A percentile compares a stretch with the other conserved stretches of the same genome.
phyloP scores from a whole-genome alignment of 2,888 invertebrate species.

The Boloria selene region DNA sequence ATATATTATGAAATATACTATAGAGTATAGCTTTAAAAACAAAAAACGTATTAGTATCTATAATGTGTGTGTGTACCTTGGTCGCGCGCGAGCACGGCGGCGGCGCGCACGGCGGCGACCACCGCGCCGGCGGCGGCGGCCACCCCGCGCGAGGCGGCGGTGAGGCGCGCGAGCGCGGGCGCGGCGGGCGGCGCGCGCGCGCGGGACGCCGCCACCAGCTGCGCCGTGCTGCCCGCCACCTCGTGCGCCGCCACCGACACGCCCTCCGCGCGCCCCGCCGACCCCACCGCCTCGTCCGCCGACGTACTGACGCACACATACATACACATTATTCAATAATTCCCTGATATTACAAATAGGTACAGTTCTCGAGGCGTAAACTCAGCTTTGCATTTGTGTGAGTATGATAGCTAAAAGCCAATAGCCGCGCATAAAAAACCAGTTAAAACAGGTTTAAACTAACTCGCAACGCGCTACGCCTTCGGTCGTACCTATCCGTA shows the following conservation, averaged over 20 bases:
- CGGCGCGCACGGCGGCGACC: constrained; percentile 96
- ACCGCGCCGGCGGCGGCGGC: constrained; percentile 95
- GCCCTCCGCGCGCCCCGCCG: constrained; percentile 93
- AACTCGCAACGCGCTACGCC: too few relatives aligned
- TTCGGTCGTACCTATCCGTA: too few relatives aligned
- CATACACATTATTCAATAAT: not conserved
- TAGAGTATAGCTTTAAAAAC: too few relatives aligned
- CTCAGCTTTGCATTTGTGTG: too few relatives aligned
- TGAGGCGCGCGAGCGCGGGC: constrained; percentile 89
- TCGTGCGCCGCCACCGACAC: constrained; percentile 97
- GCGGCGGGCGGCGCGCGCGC: constrained; percentile 96
- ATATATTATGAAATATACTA: too few relatives aligned
- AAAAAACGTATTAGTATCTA: too few relatives aligned
- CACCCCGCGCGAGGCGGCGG: constrained; percentile 93
- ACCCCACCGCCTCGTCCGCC: constrained; percentile 94
- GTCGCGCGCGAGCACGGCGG: constrained; percentile 92
- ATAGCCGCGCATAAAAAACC: too few relatives aligned
- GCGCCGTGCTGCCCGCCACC: constrained; percentile 97
- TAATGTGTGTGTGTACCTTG: constrained; percentile 75
- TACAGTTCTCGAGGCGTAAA: too few relatives aligned
- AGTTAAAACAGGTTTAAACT: too few relatives aligned
- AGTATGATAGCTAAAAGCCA: too few relatives aligned
- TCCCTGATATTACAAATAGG: not conserved
- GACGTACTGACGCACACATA: constrained; percentile 65
- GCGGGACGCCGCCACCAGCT: constrained; percentile 97